Evolutionary conservation across 2,888 invertebrate species (phyloP).

Genomic region (Belgica antarctica): DNA sequence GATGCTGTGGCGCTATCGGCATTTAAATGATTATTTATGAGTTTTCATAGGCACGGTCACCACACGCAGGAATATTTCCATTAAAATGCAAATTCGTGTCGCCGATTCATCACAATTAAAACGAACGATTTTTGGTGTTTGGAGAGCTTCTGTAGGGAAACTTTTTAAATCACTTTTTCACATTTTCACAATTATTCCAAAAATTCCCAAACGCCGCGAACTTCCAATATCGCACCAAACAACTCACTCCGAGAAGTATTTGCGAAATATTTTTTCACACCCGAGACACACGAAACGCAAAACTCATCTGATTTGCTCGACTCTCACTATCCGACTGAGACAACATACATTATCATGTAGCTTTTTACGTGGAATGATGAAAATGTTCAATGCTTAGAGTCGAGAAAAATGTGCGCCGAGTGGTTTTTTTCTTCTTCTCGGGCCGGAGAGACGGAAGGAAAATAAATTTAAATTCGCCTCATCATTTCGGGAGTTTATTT

Average conservation of each 20-base stretch:
- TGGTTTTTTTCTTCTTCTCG: conserved; percentile 41
- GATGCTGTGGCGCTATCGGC: conserved; percentile 1
- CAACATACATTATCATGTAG: conserved; percentile 38
- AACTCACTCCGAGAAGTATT: neutral
- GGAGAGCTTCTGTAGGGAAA: neutral
- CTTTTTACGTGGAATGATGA: conserved; percentile 36
- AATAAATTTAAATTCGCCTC: conserved; percentile 30
- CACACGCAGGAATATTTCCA: conserved; percentile 5
- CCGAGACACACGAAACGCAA: neutral
- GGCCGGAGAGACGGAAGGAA: conserved; percentile 13
- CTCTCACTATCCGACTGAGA: conserved; percentile 21
- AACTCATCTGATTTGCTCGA: conserved; percentile 22
- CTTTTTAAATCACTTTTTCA: neutral
- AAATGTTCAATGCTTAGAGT: conserved; percentile 23
- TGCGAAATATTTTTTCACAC: neutral
- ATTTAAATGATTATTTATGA: conserved; percentile 24
- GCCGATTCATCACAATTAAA: conserved; percentile 21
- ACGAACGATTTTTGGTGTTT: neutral
- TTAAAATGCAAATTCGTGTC: conserved; percentile 25
- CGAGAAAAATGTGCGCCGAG: conserved; percentile 26
- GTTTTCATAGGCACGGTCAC: conserved; percentile 11
- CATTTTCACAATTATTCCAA: neutral
- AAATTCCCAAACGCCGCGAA: too few species aligned
- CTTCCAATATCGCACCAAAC: too few species aligned
- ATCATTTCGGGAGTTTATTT: conserved; percentile 27